Evolutionary conservation across 2,113 vertebrate genomes (phyloP).

Genomic region (Trematomus loennbergii): DNA sequence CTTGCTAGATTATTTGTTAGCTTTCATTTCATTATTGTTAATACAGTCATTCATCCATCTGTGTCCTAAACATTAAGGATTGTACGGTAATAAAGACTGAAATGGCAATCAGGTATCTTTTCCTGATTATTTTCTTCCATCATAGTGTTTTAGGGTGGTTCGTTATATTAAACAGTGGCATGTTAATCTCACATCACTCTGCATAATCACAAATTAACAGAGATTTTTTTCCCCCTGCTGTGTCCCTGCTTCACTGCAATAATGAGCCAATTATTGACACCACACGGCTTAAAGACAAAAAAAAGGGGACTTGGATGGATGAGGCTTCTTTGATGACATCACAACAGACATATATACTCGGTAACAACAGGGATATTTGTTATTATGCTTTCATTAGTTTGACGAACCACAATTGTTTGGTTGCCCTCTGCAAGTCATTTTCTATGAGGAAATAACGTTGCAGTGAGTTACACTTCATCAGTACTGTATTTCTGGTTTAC

Average conservation of each 20-base stretch:
- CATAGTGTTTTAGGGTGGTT: background rate
- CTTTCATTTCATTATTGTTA: background rate
- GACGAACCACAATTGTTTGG: background rate
- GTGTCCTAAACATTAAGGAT: background rate
- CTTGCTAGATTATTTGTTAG: background rate
- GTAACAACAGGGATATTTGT: background rate
- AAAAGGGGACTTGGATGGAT: background rate
- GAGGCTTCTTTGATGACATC: background rate
- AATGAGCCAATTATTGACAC: constrained; percentile 51
- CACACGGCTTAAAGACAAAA: background rate
- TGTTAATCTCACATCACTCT: background rate
- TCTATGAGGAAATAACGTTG: background rate
- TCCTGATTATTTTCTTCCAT: background rate
- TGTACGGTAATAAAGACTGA: background rate
- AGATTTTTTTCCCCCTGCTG: background rate
- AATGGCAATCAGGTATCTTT: background rate
- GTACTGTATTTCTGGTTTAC: background rate
- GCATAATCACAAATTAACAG: constrained; percentile 21
- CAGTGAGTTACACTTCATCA: background rate
- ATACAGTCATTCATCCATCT: background rate
- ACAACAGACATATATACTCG: background rate
- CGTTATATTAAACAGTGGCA: background rate
- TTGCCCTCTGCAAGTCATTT: background rate
- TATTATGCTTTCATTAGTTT: background rate
- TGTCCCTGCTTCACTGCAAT: background rate